These are phyloP conservation scores for Crax fasciolata DNA, from an alignment of 2,797 vertebrate genomes.

Conservation along the genomic window DNA sequence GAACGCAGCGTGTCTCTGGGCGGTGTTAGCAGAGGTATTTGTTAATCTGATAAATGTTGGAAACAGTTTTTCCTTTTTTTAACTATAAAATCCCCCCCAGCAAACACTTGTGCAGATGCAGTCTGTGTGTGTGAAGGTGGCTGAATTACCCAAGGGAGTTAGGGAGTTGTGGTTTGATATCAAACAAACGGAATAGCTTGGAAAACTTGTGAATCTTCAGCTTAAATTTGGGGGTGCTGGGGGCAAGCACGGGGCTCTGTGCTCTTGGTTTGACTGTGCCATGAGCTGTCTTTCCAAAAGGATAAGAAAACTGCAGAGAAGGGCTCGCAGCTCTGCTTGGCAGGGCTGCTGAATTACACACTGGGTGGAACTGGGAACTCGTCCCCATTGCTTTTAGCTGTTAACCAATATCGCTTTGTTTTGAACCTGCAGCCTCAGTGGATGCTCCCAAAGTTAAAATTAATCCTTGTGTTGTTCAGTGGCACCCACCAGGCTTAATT, in stretches of 20 bases:
- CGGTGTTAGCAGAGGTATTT: neutral
- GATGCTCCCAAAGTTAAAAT: constrained; percentile 32
- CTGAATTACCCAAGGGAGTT: neutral
- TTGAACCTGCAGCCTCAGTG: neutral
- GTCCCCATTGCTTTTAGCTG: constrained; percentile 50
- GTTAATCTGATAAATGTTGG: constrained; percentile 15
- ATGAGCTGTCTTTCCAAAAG: neutral
- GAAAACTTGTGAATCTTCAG: neutral
- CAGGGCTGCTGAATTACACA: neutral
- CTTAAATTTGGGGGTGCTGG: neutral
- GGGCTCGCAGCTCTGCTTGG: constrained; percentile 10
- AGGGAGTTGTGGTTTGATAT: constrained; percentile 12
- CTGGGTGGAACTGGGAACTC: neutral
- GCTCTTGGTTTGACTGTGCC: neutral
- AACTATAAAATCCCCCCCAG: neutral
- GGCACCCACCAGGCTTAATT: constrained; percentile 2
- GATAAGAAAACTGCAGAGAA: constrained; percentile 11
- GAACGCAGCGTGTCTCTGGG: neutral
- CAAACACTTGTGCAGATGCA: neutral
- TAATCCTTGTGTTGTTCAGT: constrained; percentile 17
- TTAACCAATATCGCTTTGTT: constrained; percentile 60
- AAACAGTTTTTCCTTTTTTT: neutral
- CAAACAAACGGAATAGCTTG: neutral
- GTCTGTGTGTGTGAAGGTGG: neutral
- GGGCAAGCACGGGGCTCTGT: neutral